These are phyloP conservation scores for Bombylius major DNA, from an alignment of 2,888 invertebrate genomes.

Conservation along the genomic window DNA sequence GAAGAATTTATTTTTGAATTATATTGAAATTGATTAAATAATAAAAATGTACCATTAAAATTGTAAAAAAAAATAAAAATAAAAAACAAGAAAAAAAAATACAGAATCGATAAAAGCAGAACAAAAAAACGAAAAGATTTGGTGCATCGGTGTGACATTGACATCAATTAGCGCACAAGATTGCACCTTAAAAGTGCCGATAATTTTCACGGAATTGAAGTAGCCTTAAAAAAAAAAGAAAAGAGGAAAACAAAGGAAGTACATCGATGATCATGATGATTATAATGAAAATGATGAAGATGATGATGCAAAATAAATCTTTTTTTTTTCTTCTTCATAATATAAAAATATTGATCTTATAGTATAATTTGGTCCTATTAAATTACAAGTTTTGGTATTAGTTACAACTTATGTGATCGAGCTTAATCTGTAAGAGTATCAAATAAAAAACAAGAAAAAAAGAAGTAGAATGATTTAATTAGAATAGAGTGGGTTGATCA, in stretches of 20 bases:
- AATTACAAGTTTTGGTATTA: constrained; percentile 12
- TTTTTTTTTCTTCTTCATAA: neutral
- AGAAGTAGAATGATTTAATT: no score
- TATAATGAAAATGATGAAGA: neutral
- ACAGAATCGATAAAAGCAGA: neutral
- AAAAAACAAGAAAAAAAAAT: neutral
- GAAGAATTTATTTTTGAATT: no score
- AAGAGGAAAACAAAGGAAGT: no score
- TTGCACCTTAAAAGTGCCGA: neutral
- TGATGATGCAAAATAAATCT: neutral
- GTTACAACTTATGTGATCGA: constrained; percentile 1
- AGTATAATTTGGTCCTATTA: neutral
- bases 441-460: no score
- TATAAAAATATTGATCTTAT: neutral
- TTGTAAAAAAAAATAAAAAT: neutral
- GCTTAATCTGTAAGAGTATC: no score
- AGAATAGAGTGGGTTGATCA: no score
- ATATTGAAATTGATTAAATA: no score
- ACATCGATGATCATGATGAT: neutral
- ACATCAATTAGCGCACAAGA: neutral
- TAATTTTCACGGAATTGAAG: neutral
- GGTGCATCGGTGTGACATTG: neutral
- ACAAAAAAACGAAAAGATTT: neutral
- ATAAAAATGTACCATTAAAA: no score
- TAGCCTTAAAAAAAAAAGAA: neutral